Conservation (phyloP, 2,113 vertebrate species). For the Alligator mississippiensis region DNA sequence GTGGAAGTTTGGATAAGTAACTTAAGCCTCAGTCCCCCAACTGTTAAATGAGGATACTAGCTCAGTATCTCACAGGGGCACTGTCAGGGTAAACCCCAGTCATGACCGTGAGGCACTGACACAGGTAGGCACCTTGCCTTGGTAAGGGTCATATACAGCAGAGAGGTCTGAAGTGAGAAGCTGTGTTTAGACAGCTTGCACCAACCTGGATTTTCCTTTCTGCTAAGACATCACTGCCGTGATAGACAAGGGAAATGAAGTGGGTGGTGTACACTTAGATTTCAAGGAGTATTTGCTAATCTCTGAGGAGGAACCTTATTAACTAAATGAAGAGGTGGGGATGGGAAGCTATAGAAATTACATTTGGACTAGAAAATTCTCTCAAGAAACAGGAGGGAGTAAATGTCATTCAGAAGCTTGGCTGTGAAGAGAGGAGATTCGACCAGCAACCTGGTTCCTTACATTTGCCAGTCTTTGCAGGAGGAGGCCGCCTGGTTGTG, state of each 20-base stretch:
- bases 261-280: constrained; percentile 2
- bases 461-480: neutral
- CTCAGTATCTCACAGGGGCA: neutral
- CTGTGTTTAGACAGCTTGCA: neutral
- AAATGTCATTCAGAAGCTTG: neutral
- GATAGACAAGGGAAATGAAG: constrained; percentile 5
- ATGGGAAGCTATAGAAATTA: constrained; percentile 27
- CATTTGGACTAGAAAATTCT: neutral
- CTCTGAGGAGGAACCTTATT: constrained; percentile 44
- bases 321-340: constrained; percentile 27
- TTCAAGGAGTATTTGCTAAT: constrained; percentile 39
- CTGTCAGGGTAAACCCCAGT: neutral
- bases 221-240: neutral
- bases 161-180: neutral
- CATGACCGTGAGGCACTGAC: neutral
- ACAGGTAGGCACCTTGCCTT: neutral
- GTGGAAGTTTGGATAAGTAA: neutral
- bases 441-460: neutral
- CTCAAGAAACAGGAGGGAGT: neutral
- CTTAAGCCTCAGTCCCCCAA: neutral
- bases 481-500: neutral
- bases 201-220: neutral
- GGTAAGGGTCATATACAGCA: neutral
- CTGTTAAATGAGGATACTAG: fast-evolving
- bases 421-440: neutral